These are phyloP conservation scores for Rhinichthys osculus DNA, from an alignment of 2,797 vertebrate species.

Conservation along the genomic window DNA sequence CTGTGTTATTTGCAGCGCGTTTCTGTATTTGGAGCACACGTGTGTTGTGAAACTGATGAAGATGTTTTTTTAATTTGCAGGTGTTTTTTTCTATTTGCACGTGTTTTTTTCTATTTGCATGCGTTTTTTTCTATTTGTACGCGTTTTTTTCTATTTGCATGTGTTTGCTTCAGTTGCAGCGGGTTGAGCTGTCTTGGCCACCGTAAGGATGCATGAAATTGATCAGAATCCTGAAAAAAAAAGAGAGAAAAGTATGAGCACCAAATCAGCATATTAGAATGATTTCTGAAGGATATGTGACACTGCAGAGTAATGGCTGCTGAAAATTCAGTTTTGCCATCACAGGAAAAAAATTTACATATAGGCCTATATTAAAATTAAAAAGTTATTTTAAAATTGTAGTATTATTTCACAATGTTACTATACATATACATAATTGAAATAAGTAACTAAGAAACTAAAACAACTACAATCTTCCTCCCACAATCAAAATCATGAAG, in stretches of 20 bases:
- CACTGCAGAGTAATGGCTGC: not conserved
- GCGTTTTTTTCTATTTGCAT: no score
- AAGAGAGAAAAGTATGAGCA: not conserved
- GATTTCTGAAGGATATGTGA: not conserved
- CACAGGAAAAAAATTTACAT: not conserved
- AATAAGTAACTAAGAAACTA: not conserved
- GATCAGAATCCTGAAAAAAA: not conserved
- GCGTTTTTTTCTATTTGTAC: no score
- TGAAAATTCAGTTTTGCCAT: not conserved
- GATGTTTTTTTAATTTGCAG: no score
- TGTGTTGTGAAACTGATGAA: no score
- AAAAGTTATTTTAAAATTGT: not conserved
- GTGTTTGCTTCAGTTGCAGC: no score
- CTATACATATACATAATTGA: not conserved
- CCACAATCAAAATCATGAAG: slow-evolving; percentile 44
- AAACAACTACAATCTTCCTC: not conserved
- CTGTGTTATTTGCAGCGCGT: no score
- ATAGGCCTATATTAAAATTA: not conserved
- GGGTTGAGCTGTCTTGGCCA: no score
- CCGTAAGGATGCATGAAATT: not conserved
- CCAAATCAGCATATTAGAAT: not conserved
- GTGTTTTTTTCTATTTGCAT: no score
- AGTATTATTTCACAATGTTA: not conserved
- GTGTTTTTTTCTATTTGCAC: no score
- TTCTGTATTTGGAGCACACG: no score